Evolutionary conservation across 2,888 invertebrate genomes (phyloP).

Genomic region (Coenonympha glycerion): DNA sequence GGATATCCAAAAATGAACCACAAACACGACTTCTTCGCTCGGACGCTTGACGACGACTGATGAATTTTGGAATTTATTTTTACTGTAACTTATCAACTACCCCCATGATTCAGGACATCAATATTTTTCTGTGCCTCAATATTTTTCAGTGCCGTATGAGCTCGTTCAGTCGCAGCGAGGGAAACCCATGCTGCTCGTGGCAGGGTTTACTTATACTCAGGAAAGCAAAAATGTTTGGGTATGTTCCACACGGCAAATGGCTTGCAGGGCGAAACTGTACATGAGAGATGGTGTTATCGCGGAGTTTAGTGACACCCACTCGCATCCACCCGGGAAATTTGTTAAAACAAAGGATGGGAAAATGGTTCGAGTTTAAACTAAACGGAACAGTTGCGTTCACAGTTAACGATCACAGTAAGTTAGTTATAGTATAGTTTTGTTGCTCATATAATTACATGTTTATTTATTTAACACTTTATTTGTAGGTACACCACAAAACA

Average conservation of each 20-base stretch:
- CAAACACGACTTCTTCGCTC: too few species aligned
- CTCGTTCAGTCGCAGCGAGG: constrained; percentile 34
- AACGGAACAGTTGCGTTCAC: too few species aligned
- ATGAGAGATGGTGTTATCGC: constrained; percentile 17
- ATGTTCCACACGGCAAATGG: constrained; percentile 15
- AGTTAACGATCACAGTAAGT: too few species aligned
- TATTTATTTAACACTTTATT: too few species aligned
- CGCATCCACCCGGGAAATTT: constrained; percentile 30
- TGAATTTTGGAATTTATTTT: too few species aligned
- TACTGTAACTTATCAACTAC: too few species aligned
- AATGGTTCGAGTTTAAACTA: constrained; percentile 9
- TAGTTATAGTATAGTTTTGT: background rate
- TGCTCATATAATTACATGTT: too few species aligned
- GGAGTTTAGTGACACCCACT: constrained; percentile 25
- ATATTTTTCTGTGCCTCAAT: constrained; percentile 19
- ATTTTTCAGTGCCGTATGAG: constrained; percentile 29
- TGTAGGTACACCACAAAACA: too few species aligned
- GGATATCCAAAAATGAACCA: too few species aligned
- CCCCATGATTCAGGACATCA: too few species aligned
- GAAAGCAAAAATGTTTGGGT: constrained; percentile 14
- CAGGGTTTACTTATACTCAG: constrained; percentile 32
- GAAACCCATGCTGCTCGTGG: constrained; percentile 29
- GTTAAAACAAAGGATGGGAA: constrained; percentile 8
- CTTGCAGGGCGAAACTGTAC: constrained; percentile 23
- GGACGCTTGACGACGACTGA: too few species aligned